These are phyloP conservation scores for Chrysolina americana DNA, from an alignment of 2,888 invertebrate species.

Conservation along the genomic window DNA sequence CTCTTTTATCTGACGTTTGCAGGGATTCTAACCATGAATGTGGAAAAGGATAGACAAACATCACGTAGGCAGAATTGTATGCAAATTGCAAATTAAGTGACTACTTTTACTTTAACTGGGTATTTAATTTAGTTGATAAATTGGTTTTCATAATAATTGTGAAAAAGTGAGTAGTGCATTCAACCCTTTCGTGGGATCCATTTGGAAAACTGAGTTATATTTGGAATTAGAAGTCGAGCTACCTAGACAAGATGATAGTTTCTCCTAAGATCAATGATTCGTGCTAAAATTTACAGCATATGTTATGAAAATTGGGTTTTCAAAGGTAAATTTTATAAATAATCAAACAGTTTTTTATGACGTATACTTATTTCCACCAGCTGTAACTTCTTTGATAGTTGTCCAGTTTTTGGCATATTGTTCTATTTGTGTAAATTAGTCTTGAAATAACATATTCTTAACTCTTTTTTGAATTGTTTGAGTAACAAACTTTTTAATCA, in stretches of 20 bases:
- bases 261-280: conserved; percentile 47
- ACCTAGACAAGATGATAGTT: conserved; percentile 47
- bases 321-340: conserved; percentile 37
- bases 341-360: background rate
- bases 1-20: conserved; percentile 4
- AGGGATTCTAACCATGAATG: background rate
- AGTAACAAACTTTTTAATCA: too few species aligned
- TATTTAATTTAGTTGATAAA: conserved; percentile 8
- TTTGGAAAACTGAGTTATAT: background rate
- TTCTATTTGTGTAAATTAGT: background rate
- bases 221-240: background rate
- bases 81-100: conserved; percentile 12
- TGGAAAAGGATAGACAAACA: conserved; percentile 18
- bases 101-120: background rate
- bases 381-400: background rate
- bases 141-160: background rate
- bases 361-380: background rate
- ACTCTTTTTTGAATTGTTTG: too few species aligned
- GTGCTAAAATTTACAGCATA: conserved; percentile 50
- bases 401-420: background rate
- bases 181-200: background rate
- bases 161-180: background rate
- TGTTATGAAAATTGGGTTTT: conserved; percentile 38
- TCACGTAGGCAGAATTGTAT: conserved; percentile 18
- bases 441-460: too few species aligned